Base-by-base conservation (phyloP, 2,797 vertebrate genomes). In the Steatocranus sp. region DNA sequence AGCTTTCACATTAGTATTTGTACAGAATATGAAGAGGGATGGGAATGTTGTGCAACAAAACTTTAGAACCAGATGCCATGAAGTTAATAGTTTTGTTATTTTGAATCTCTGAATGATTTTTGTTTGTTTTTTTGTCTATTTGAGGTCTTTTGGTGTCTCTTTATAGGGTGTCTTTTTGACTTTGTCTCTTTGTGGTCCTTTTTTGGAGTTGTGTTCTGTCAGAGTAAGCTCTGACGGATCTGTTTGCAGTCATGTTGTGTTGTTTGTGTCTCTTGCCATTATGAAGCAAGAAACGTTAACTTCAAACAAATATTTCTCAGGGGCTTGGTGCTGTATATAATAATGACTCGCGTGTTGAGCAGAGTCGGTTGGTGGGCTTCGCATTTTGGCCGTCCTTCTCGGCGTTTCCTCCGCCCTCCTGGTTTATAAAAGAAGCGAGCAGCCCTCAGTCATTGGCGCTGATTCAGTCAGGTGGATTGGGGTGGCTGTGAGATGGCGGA, bases 401-500 rank as follows among this genome's bases (percentile, higher is more conserved):
- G 2, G 34, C 5, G 10, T 15, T 86, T n/a, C 34, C 93, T 77
- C 89, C 91, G 84, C 90, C 90, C 91, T 84, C 54, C 5, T 2
- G 20, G 20, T 25, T 85, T 89, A 95, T 94, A 94, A 94, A 93
- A 4, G 1, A 85, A 78, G 6, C 4, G 50, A 48, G n/a, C 84
- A 27, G 49, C 83, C 12, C 6, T 17, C 75, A 3, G 49, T 17
- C 49, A 1, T 75, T 38, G 46, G 53, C 6, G 5, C 11, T 1
- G 8, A 20, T 14, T 34, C 23, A 6, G 15, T 36, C 36, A 32
- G 53, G 70, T 38, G 7, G 27, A 38, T 6, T 11, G 15, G 14
- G 11, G 14, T 3, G 77, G 48, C 34, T 14, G 73, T 14, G 93
- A 89, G 79, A 95, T 96, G 95, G 94, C 92, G 94, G 93, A 92